These are phyloP conservation scores for Brachyistius frenatus DNA, from an alignment of 2,113 vertebrate species.

Conservation along the genomic window DNA sequence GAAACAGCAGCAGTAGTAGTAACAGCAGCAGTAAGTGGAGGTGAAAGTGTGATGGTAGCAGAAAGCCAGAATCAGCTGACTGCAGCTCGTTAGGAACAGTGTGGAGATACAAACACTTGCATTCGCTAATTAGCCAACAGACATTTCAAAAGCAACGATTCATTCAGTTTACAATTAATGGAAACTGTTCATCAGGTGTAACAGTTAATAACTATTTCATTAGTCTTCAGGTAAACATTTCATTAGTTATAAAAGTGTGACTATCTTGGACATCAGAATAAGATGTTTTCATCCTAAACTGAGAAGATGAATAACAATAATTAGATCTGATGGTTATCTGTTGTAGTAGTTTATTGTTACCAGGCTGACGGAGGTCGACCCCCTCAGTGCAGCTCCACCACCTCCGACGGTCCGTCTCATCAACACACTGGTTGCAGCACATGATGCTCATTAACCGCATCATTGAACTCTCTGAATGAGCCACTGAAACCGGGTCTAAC, in stretches of 20 bases:
- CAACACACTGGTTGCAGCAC: conserved; percentile 5
- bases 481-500: conserved; percentile 42
- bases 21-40: background rate
- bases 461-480: conserved; percentile 50
- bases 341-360: too few relatives aligned
- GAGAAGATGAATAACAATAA: too few relatives aligned
- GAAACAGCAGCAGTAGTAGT: background rate
- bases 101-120: conserved; percentile 27
- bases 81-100: conserved; percentile 27
- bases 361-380: too few relatives aligned
- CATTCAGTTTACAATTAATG: conserved; percentile 39
- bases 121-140: conserved; percentile 49
- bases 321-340: too few relatives aligned
- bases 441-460: conserved; percentile 56
- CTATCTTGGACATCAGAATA: too few relatives aligned
- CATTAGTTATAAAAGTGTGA: background rate
- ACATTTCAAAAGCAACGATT: conserved; percentile 34
- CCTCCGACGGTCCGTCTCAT: conserved; percentile 5
- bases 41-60: background rate
- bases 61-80: conserved; percentile 30
- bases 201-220: background rate
- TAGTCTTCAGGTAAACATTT: conserved; percentile 11
- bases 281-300: too few relatives aligned
- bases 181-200: conserved; percentile 7
- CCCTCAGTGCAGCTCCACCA: background rate